Evolutionary conservation across 2,113 vertebrate species (phyloP), one percentile per base, ranked within the genome.

Genomic region (Suricata suricatta): DNA sequence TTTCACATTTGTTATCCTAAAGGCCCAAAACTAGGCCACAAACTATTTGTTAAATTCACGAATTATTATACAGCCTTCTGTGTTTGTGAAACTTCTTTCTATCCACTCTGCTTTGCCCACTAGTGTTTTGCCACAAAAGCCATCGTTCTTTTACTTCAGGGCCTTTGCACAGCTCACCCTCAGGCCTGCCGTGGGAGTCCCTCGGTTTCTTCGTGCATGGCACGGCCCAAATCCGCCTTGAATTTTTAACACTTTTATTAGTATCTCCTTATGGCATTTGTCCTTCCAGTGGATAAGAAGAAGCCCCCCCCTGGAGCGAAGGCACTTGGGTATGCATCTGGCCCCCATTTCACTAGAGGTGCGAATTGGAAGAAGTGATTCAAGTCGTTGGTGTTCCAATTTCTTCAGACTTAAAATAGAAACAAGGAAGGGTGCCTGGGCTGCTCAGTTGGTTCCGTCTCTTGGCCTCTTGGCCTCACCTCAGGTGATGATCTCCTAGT

Each of bases 171-270:
- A 31, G 4, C 8, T 21, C 25, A 4, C 1, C 10, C 35, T 8
- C 19, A 33, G 2, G 15, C 5, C 10, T 29, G 50, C 4, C 2
- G 11, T 0, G 9, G 15, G n/a, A 25, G 31, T 33, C 7, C 41
- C 25, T 66, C 19, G 10, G 11, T 54, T 21, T 71, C 57, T 11
- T n/a, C 23, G 29, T 90, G 41, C 41, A 80, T 84, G 12, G 12
- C 2, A 80, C 35, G 10, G 21, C 35, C 27, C 17, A 57, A n/a
- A 72, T 38, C 54, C n/a, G 15, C 47, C 38, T 81, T 7, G 5
- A 76, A 33, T 33, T 27, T 31, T 29, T 85, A 29, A 81, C 63
- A 64, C 35, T 60, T 72, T 74, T 41, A 72, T 54, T 50, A 33
- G 50, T 54, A 44, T 29, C 9, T 4, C n/a, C 50, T 76, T 89